Evolutionary conservation across 2,888 invertebrate genomes (phyloP).

Genomic region (Amiota minor): DNA sequence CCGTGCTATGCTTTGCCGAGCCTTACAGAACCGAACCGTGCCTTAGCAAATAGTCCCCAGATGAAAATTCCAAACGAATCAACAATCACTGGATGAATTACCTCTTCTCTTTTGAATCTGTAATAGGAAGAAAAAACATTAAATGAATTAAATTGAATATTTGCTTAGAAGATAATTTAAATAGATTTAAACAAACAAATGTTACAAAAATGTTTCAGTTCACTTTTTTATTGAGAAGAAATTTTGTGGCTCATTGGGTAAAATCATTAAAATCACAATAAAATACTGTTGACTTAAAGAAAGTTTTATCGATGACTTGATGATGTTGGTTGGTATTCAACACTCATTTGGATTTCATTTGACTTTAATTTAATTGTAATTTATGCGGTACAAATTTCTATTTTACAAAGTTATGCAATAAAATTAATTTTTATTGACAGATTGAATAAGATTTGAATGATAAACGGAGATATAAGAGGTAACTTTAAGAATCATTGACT

Average conservation of each 20-base stretch:
- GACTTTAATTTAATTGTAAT: too few relatives aligned
- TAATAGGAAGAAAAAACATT: constrained; percentile 29
- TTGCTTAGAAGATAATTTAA: neutral
- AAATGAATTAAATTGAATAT: constrained; percentile 13
- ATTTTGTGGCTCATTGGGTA: constrained; percentile 36
- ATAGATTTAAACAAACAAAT: too few relatives aligned
- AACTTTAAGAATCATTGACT: too few relatives aligned
- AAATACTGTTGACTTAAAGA: constrained; percentile 19
- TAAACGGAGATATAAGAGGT: too few relatives aligned
- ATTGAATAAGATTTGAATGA: too few relatives aligned
- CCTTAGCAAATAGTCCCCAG: neutral
- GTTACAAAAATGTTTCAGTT: neutral
- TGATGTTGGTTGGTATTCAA: too few relatives aligned
- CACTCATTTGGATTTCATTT: too few relatives aligned
- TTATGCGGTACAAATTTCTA: too few relatives aligned
- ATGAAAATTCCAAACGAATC: constrained; percentile 1
- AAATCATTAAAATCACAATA: constrained; percentile 4
- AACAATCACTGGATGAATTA: neutral
- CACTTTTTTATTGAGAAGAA: neutral
- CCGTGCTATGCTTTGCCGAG: neutral
- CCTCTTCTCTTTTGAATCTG: constrained; percentile 30
- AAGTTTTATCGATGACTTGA: neutral
- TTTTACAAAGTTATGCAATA: too few relatives aligned
- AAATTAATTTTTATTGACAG: too few relatives aligned
- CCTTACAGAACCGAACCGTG: neutral